Evolutionary conservation across 37 sponge, comb jelly and placozoan species (phyloP), one percentile per base, ranked within the genome.

Genomic region (Tethya wilhelma): DNA sequence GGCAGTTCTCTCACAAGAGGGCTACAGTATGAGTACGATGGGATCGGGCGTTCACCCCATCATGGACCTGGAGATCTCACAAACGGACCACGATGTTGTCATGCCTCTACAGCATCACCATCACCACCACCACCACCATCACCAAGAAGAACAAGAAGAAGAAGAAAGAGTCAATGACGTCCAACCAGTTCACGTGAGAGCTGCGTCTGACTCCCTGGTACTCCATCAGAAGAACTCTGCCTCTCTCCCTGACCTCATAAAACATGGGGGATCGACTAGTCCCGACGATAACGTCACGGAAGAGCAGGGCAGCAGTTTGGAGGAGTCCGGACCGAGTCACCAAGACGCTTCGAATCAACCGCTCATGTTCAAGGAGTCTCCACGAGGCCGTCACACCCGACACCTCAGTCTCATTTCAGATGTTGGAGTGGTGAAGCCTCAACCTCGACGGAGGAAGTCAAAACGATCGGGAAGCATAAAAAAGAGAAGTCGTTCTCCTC

Each of bases 401-500:
- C 70, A 68, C 32, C 40, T 70, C 40, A 80, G 80, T 36, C 70
- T 80, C 14, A 49, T 46, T 4, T 20, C 11, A n/a, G 8, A 22
- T 20, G 73, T 23, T 1, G 59, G 29, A 11, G 23, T 33, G 2
- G 44, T 1, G 6, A 62, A 60, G 22, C 6, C 28, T 9, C 39
- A 0, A 6, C 1, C 4, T 19, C 82, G 64, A 30, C 75, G 76
- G 77, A 30, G 70, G 26, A 31, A 41, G 11, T 31, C 41, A 11
- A 38, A 56, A 7, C 59, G 73, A 0, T 9, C 14, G 4, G 66
- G 79, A 14, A 78, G 79, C 64, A 28, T 59, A 9, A 86, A 78
- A 63, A 29, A 56, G 38, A 55, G 87, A 20, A 78, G 79, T 57
- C 81, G 80, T 5, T 87, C 87, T 7, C 87, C 87, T 17, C 87